These are phyloP conservation scores for Actinia tenebrosa DNA, from an alignment of 64 coral and sea anemone genomes.

Conservation along the genomic window DNA sequence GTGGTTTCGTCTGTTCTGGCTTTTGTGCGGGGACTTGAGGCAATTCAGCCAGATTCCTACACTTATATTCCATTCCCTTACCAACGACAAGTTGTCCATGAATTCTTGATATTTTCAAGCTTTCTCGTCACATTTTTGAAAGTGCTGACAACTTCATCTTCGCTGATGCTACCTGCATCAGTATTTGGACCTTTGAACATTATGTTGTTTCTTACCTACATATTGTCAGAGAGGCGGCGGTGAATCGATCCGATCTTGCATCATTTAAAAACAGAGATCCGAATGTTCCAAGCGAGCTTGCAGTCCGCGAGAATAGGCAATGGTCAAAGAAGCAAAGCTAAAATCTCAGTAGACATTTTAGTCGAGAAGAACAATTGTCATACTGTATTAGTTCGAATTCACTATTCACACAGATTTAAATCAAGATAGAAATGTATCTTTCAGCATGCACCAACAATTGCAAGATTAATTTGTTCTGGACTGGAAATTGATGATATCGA, in stretches of 20 bases:
- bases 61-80: background rate
- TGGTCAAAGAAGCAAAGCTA: too few relatives aligned
- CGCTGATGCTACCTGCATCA: background rate
- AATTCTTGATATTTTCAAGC: background rate
- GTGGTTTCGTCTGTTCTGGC: background rate
- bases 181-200: background rate
- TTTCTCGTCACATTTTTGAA: background rate
- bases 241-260: background rate
- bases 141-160: background rate
- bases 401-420: too few relatives aligned
- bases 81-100: background rate
- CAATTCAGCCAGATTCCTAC: background rate
- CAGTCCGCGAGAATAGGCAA: too few relatives aligned
- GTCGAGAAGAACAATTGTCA: too few relatives aligned
- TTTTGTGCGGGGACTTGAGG: background rate
- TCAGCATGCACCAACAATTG: too few relatives aligned
- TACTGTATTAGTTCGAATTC: too few relatives aligned
- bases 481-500: too few relatives aligned
- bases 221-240: background rate
- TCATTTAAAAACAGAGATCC: background rate
- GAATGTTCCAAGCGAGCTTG: too few relatives aligned
- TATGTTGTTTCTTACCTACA: background rate
- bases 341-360: too few relatives aligned
- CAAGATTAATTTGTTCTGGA: too few relatives aligned
- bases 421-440: too few relatives aligned